Conservation (phyloP, 2,888 invertebrate species). For the Pseudeuparius sepicola region DNA sequence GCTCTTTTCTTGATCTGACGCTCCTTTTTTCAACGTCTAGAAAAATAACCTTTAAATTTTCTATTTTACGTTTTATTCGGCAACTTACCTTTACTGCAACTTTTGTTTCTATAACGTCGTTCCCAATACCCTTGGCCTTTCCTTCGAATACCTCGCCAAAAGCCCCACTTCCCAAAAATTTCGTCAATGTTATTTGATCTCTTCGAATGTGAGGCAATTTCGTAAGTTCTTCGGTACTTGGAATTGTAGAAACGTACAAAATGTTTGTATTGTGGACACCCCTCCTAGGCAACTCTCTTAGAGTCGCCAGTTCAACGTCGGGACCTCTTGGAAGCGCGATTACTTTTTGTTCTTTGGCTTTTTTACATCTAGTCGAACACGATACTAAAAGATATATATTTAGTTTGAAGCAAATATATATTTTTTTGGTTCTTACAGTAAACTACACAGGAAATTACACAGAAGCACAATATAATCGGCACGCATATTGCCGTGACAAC, state of each 20-base stretch:
- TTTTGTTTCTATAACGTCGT: constrained; percentile 53
- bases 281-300: constrained; percentile 68
- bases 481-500: constrained; percentile 55
- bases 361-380: constrained; percentile 41
- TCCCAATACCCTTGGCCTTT: constrained; percentile 56
- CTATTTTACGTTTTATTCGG: too few relatives aligned
- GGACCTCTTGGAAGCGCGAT: constrained; percentile 38
- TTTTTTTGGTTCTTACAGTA: too few relatives aligned
- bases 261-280: constrained; percentile 75
- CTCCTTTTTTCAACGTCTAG: constrained; percentile 86
- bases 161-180: constrained; percentile 90
- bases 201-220: constrained; percentile 73
- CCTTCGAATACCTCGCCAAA: constrained; percentile 96
- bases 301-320: constrained; percentile 76
- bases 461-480: constrained; percentile 41
- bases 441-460: constrained; percentile 1
- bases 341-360: constrained; percentile 54
- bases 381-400: constrained; percentile 25
- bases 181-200: constrained; percentile 76
- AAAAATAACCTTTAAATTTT: too few relatives aligned
- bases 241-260: constrained; percentile 56
- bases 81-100: constrained; percentile 98
- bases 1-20: constrained; percentile 78
- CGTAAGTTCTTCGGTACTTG: constrained; percentile 49
- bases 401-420: too few relatives aligned